Percentiles rank a stretch among this genome's conserved stretches.
Conservation (phyloP, 2,113 vertebrate genomes). For the Pardalotus punctatus region DNA sequence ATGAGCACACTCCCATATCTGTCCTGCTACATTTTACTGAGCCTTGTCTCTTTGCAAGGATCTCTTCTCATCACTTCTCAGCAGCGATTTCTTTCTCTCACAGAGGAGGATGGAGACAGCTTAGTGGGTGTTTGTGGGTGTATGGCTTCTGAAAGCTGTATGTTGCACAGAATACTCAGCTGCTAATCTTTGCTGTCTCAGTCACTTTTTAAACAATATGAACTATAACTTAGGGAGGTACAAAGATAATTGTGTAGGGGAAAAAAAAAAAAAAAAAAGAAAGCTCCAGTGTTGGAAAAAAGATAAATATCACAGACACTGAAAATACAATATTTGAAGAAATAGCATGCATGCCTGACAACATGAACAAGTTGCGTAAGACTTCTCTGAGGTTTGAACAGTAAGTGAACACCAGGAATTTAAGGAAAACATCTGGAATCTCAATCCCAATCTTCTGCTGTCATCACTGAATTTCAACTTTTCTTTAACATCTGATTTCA, state of each 20-base stretch:
- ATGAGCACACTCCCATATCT: background rate
- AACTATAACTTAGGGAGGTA: background rate
- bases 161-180: background rate
- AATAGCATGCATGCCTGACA: background rate
- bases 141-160: background rate
- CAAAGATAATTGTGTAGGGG: background rate
- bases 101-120: background rate
- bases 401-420: background rate
- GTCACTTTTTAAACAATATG: background rate
- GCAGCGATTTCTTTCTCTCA: background rate
- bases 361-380: background rate
- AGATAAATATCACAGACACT: background rate
- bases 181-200: background rate
- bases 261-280: background rate
- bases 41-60: background rate
- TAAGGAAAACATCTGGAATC: background rate
- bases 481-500: background rate
- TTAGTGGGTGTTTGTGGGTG: background rate
- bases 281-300: background rate
- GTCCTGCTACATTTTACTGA: background rate
- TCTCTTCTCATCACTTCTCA: constrained; percentile 20
- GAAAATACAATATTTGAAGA: background rate
- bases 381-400: background rate
- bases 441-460: background rate
- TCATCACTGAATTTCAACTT: background rate